A percentile compares a stretch with the other conserved stretches of the same genome.
phyloP scores from a whole-genome alignment of 2,797 vertebrate genomes.

The Aphelocoma californica region DNA sequence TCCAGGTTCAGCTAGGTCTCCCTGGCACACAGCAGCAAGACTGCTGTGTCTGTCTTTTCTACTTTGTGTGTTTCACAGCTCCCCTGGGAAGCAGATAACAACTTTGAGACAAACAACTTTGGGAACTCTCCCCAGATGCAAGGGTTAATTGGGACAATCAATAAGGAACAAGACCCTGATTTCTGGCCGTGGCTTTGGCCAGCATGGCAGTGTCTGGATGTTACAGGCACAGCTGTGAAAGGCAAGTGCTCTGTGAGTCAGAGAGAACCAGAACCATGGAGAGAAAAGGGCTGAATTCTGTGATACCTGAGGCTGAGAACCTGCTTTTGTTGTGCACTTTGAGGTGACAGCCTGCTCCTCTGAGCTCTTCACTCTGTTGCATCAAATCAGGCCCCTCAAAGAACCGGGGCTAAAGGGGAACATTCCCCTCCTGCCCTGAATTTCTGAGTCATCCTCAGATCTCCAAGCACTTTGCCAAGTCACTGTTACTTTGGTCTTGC shows the following conservation, averaged over 20 bases:
- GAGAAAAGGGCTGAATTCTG: background rate
- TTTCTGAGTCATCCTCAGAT: background rate
- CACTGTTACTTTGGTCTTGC: background rate
- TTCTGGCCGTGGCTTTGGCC: background rate
- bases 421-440: background rate
- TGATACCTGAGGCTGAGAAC: background rate
- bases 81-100: background rate
- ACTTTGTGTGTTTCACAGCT: background rate
- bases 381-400: background rate
- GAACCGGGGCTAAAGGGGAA: background rate
- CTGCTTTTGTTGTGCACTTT: background rate
- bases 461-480: background rate
- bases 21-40: background rate
- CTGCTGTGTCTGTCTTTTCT: background rate
- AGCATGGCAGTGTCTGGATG: background rate
- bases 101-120: background rate
- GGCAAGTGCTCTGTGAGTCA: background rate
- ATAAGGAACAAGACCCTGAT: background rate
- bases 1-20: background rate
- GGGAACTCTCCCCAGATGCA: background rate
- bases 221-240: background rate
- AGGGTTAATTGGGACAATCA: background rate
- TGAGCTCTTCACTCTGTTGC: background rate
- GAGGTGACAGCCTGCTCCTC: background rate
- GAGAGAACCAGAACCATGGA: accelerated